Base-by-base conservation (phyloP, 1,140 invertebrate genomes). In the Diachasma alloeum region DNA sequence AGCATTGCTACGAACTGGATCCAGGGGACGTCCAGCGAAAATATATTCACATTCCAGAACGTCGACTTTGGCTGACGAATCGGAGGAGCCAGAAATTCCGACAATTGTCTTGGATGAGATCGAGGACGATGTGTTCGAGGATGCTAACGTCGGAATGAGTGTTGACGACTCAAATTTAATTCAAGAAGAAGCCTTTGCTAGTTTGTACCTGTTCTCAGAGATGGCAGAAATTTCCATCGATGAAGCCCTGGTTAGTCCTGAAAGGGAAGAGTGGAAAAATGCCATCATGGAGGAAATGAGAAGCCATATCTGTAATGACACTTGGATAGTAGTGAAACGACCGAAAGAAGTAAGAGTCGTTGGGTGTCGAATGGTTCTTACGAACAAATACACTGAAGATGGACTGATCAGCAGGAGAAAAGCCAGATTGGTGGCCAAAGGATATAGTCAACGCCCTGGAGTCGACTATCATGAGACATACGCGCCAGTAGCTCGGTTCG, bases 1-100 rank as follows among this genome's bases (percentile, higher is more conserved):
- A n/a, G n/a, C 39, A 9, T 24, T 46, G 31, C 13, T 73, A 17
- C 42, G 42, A 69, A 79, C 70, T 6, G 70, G 74, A 36, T 59
- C 66, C 53, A 67, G 74, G 17, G 66, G 78, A 53, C 74, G 67
- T 4, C 22, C 39, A n/a, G 26, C 69, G 36, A 71, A 70, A 75
- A 67, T 71, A 75, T 75, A 59, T 67, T 37, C 36, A 37, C 36
- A 9, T 37, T 37, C 36, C 36, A 37, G 36, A 37, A 37, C 36
- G 9, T 37, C 36, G 36, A 37, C 36, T 37, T 37, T 37, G 36
- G 36, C 36, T 37, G 36, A 37, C 36, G 36, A 37, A 37, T 37
- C 36, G 36, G 36, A 37, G 36, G 36, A 37, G 36, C 36, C 9
- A 37, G 9, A 37, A 37, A 9, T 37, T 9, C 36, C 36, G 36